phyloP scores from a whole-genome alignment of 2,113 vertebrate species.

The Leptocoma aspasia region DNA sequence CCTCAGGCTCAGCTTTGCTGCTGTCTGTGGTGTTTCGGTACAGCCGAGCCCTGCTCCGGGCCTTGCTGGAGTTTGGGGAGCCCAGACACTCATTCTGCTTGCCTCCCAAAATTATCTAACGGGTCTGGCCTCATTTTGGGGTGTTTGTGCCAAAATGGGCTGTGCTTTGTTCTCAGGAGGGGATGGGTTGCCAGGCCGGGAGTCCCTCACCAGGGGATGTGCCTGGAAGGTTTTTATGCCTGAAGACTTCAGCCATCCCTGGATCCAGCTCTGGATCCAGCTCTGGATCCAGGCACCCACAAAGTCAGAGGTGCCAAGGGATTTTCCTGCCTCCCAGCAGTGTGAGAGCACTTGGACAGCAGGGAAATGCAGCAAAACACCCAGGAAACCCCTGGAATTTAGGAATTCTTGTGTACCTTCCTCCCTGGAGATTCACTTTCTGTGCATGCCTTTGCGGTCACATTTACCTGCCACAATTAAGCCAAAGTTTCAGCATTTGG shows the following conservation, averaged over 20 bases:
- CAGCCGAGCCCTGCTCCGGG: rapidly evolving
- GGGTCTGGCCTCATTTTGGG: neutral
- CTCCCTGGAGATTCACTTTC: neutral
- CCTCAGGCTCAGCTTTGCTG: neutral
- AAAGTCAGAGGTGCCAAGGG: neutral
- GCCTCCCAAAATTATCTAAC: rapidly evolving
- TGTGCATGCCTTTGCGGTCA: rapidly evolving
- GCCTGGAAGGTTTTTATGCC: neutral
- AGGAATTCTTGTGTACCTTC: rapidly evolving
- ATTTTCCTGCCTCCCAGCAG: neutral
- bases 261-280: neutral
- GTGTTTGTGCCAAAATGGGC: neutral
- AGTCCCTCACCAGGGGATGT: rapidly evolving
- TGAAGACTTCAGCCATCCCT: neutral
- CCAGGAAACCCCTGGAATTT: neutral
- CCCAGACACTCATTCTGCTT: rapidly evolving
- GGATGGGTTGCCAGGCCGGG: neutral
- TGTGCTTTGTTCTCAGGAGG: neutral
- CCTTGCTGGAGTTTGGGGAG: neutral
- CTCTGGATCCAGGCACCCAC: neutral
- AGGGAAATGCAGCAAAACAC: neutral
- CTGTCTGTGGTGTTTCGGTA: rapidly evolving
- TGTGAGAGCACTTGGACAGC: neutral
- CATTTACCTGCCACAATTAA: neutral
- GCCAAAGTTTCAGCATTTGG: neutral